Evolutionary conservation across 2,797 vertebrate genomes (phyloP).

Genomic region (Champsocephalus esox): DNA sequence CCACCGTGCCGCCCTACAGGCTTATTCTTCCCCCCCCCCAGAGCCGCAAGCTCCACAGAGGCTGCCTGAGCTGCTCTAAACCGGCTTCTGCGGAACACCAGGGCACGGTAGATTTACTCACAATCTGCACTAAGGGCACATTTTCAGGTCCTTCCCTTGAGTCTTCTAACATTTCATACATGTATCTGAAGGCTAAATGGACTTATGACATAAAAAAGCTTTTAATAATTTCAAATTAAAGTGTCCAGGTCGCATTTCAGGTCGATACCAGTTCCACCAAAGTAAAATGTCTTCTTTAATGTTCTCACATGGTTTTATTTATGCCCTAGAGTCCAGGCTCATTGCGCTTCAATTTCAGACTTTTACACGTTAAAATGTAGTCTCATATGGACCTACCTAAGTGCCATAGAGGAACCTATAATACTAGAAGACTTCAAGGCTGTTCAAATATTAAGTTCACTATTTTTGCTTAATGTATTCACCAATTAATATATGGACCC

Average conservation of each 20-base stretch:
- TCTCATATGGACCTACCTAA: no score
- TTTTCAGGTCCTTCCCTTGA: not conserved
- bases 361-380: no score
- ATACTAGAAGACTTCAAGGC: no score
- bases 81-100: constrained; percentile 12
- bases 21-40: not conserved
- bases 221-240: not conserved
- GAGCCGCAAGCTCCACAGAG: not conserved
- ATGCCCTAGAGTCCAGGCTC: not conserved
- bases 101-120: constrained; percentile 14
- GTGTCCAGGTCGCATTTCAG: not conserved
- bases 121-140: not conserved
- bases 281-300: not conserved
- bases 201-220: not conserved
- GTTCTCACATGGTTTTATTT: not conserved
- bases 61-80: constrained; percentile 33
- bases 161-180: not conserved
- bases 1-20: constrained; percentile 12
- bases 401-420: no score
- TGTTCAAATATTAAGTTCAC: no score
- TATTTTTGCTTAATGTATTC: no score
- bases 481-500: no score
- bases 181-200: not conserved
- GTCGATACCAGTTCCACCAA: not conserved
- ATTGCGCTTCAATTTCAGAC: not conserved